Percentiles rank a stretch among this genome's conserved stretches.
phyloP scores from a whole-genome alignment of 2,888 invertebrate genomes.

The Mamestra brassicae region DNA sequence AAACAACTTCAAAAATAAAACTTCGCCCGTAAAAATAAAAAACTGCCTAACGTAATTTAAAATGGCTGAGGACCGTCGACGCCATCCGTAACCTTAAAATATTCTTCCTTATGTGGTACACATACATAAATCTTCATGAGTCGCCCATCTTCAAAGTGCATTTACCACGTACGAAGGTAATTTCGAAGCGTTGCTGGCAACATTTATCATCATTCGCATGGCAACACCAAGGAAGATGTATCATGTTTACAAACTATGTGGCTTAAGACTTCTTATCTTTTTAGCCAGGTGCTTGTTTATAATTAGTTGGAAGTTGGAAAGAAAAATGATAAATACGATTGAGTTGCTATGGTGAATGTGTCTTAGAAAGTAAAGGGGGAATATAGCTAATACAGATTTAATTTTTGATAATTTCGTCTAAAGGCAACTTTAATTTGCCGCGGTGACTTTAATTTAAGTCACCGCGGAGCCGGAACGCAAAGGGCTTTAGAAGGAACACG shows the following conservation, averaged over 20 bases:
- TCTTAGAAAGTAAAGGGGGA: background rate
- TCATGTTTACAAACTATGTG: conserved; percentile 59
- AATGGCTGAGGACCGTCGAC: conserved; percentile 54
- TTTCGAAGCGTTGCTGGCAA: conserved; percentile 70
- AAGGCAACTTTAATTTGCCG: no score
- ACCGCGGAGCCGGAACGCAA: no score
- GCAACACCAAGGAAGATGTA: conserved; percentile 68
- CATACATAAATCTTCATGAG: conserved; percentile 72
- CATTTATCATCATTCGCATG: conserved; percentile 76
- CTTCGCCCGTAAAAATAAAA: conserved; percentile 53
- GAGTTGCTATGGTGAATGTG: background rate
- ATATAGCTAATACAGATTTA: background rate
- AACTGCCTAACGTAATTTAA: conserved; percentile 60
- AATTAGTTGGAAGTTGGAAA: conserved; percentile 20
- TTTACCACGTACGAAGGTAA: conserved; percentile 73
- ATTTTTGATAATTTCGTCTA: no score
- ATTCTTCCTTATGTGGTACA: conserved; percentile 63
- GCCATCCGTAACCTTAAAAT: conserved; percentile 67
- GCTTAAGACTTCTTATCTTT: conserved; percentile 43
- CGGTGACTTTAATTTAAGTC: no score
- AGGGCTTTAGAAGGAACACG: no score
- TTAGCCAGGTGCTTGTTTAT: conserved; percentile 33
- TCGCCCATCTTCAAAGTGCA: conserved; percentile 75
- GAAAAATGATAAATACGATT: conserved; percentile 16
- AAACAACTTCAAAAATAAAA: conserved; percentile 56